Conservation (phyloP, 2,888 invertebrate genomes). For the Xanthostigma xanthostigma region DNA sequence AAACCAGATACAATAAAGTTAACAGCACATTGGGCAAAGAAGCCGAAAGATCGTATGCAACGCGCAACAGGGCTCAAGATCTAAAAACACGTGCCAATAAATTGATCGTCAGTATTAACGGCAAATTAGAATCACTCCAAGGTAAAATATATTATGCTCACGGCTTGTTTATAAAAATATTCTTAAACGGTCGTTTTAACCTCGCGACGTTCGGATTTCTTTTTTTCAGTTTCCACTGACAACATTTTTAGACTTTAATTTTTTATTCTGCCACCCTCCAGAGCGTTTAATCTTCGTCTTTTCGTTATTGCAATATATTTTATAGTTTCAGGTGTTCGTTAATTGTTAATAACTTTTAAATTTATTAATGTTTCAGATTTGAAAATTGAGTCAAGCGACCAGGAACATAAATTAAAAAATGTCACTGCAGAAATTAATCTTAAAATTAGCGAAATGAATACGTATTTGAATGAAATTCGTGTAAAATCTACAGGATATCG, state of each 20-base stretch:
- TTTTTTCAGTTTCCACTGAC: too few species aligned
- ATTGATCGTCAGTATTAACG: constrained; percentile 38
- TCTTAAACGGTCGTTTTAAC: too few species aligned
- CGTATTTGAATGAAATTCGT: constrained; percentile 44
- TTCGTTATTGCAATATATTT: too few species aligned
- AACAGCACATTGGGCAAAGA: constrained; percentile 55
- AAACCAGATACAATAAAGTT: constrained; percentile 55
- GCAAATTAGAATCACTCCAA: constrained; percentile 1
- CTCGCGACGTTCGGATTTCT: too few species aligned
- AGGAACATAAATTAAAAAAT: constrained; percentile 39
- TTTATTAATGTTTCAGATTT: constrained; percentile 28
- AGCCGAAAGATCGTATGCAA: constrained; percentile 58
- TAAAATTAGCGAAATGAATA: constrained; percentile 45
- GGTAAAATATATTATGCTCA: neutral
- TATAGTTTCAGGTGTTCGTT: too few species aligned
- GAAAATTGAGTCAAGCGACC: constrained; percentile 42
- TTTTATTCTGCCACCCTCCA: too few species aligned
- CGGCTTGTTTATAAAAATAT: neutral
- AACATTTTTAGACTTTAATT: too few species aligned
- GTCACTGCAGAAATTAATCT: constrained; percentile 43
- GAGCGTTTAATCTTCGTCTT: too few species aligned
- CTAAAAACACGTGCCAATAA: constrained; percentile 67
- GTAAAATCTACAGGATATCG: constrained; percentile 44
- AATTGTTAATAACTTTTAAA: too few species aligned
- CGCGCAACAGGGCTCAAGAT: constrained; percentile 62